Base-by-base conservation (phyloP, 2,797 vertebrate species). In the Pseudomugil gertrudae region DNA sequence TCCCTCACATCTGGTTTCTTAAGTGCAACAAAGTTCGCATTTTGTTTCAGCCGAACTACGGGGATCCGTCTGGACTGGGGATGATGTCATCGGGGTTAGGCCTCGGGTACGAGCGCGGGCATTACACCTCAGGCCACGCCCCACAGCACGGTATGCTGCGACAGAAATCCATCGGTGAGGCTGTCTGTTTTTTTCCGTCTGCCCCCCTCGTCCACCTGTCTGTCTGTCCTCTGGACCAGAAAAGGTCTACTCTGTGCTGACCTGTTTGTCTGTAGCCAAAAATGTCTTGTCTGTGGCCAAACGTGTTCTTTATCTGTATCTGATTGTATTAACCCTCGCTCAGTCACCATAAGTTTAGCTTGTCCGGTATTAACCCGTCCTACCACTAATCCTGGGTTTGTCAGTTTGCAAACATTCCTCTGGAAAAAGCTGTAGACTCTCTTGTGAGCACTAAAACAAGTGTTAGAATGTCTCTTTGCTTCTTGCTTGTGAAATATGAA, bases 81-180 rank as follows among this genome's bases (percentile, higher is more conserved):
- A 81, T 92, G 87, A 85, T 91, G 63, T 85, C 94, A 4, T 90
- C 94, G 0, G 93, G 93, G 78, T 57, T 92, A 77, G 95, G 95
- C 66, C 87, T 95, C 7, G 93, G 94, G 66, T 97, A 94, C 4
- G 96, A 96, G 53, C 95, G 96, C 21, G 94, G 95, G 38, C 94
- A 95, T 27, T 97, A 93, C 82, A 86, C 92, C 76, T 94, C 96
- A 57, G 93, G 94, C 43, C 94, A 95, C 45, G 94, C 85, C 56
- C 92, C 94, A 43, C 94, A 83, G 67, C 95, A 96, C 81, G 95
- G 96, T 88, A 96, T 98, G 94, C 93, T 95, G 87, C 94, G 96
- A 78, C 96, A 98, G 89, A 97, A 97, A 81, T 98, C 96, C 69
- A 96, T 97, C 77, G 96, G 96, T 98, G 95, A 95, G 94, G 89